Base-by-base conservation (phyloP, 2,888 invertebrate species). In the Callyntrura guangdongensis region DNA sequence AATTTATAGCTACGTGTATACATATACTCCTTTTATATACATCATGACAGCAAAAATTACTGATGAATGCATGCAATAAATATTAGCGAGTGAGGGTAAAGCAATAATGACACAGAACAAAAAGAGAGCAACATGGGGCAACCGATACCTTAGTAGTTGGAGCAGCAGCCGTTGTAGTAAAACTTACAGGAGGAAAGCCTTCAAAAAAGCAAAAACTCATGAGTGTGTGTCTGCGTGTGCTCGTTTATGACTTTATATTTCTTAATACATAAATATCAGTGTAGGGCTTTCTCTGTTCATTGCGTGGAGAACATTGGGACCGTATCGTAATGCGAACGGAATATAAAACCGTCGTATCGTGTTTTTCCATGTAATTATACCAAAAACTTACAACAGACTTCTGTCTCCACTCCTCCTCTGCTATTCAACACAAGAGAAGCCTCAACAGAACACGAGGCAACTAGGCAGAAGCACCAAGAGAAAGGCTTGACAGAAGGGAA, bases 301-400 rank as follows among this genome's bases (percentile, higher is more conserved):
- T 36, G 49, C 20, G 53, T 81, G 2, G 17, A n/a, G 49, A 83
- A 36, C 56, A 59, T 45, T 25, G 27, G 84, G 5, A 22, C n/a
- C 77, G 25, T 56, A 56, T 56, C 79, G 36, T 79, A 56, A 59
- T 79, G 86, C 64, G 81, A 64, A 8, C 86, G 25, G 79, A 61
- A 64, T 81, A 81, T 36, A 88, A 86, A 86, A 86, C 61, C 81
- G 25, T 82, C 88, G 56, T 88, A 67, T 88, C 77, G 45, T 79
- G 64, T 85, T 81, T 79, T 87, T 45, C 69, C 84, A 90, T 86
- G 90, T 90, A 90, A 90, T 90, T 90, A 90, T 86, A 90, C 53
- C 12, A 22, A 77, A n/a, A 47, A 25, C 22, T 45, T 64, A 53
- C 53, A 77, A 45, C 49, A 72, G 85, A 67, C 61, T 45, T 36